Conservation (phyloP, 2,113 vertebrate genomes). For the Equus quagga region DNA sequence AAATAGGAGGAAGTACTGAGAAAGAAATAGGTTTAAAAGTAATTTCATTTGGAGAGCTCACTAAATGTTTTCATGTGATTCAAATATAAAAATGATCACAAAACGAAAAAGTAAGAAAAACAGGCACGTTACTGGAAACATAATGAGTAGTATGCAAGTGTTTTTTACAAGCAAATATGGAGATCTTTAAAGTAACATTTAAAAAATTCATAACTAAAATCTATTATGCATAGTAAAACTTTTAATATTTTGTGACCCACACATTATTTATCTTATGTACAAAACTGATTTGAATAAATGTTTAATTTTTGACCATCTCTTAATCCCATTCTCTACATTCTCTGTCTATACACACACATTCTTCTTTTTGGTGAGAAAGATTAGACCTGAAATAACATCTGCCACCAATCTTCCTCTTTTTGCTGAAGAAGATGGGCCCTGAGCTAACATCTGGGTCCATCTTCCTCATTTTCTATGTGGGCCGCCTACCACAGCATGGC, state of each 20-base stretch:
- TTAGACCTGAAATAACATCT: too few species aligned
- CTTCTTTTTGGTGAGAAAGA: too few species aligned
- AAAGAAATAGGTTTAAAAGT: background rate
- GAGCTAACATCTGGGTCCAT: too few species aligned
- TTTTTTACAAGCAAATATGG: background rate
- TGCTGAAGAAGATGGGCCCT: too few species aligned
- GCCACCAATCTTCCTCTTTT: too few species aligned
- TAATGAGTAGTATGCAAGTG: background rate
- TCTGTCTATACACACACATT: background rate
- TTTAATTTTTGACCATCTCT: background rate
- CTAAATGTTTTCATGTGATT: slow-evolving; percentile 23
- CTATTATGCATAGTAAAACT: background rate
- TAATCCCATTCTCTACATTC: background rate
- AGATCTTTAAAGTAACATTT: background rate
- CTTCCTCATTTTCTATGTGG: too few species aligned
- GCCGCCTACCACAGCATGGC: too few species aligned
- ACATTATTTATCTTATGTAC: background rate
- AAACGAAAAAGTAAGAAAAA: background rate
- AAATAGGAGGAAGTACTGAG: background rate
- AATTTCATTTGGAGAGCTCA: slow-evolving; percentile 24
- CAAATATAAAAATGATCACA: slow-evolving; percentile 8
- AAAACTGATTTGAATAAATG: slow-evolving; percentile 44
- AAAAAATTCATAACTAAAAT: slow-evolving; percentile 38
- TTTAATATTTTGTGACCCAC: background rate
- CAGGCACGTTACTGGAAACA: background rate